phyloP scores from a whole-genome alignment of 37 sponge, comb jelly and placozoan species.

The Ephydatia muelleri region DNA sequence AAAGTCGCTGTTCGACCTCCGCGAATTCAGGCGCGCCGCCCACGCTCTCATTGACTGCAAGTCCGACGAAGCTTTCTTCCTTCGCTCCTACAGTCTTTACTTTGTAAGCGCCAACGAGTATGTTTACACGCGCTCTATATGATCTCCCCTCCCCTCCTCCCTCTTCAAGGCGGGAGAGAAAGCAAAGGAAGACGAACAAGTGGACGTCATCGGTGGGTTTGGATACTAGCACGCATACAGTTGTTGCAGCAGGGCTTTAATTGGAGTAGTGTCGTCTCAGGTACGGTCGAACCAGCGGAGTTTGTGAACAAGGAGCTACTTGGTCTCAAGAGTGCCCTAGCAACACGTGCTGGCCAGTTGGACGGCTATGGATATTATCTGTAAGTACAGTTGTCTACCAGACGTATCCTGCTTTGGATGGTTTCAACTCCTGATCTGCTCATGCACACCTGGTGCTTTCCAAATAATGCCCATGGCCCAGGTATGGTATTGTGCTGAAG shows the following conservation, averaged over 20 bases:
- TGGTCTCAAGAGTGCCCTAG: constrained; percentile 45
- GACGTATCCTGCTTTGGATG: neutral
- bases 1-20: constrained; percentile 62
- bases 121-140: neutral
- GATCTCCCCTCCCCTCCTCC: neutral
- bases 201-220: constrained; percentile 65
- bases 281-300: constrained; percentile 22
- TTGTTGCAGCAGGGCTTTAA: too few species aligned
- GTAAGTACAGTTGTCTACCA: constrained; percentile 28
- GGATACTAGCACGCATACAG: neutral
- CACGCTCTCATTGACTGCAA: constrained; percentile 44
- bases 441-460: neutral
- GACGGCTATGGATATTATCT: constrained; percentile 77
- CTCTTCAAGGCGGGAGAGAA: constrained; percentile 79
- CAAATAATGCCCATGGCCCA: neutral
- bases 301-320: constrained; percentile 55
- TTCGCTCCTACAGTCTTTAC: constrained; percentile 66
- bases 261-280: neutral
- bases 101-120: constrained; percentile 39
- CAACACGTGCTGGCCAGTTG: constrained; percentile 25
- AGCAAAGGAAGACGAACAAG: constrained; percentile 62
- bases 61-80: constrained; percentile 66
- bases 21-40: constrained; percentile 72
- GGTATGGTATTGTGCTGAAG: constrained; percentile 75
- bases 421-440: constrained; percentile 2